Conservation (phyloP, 2,113 vertebrate species). For the Pyxicephalus adspersus region DNA sequence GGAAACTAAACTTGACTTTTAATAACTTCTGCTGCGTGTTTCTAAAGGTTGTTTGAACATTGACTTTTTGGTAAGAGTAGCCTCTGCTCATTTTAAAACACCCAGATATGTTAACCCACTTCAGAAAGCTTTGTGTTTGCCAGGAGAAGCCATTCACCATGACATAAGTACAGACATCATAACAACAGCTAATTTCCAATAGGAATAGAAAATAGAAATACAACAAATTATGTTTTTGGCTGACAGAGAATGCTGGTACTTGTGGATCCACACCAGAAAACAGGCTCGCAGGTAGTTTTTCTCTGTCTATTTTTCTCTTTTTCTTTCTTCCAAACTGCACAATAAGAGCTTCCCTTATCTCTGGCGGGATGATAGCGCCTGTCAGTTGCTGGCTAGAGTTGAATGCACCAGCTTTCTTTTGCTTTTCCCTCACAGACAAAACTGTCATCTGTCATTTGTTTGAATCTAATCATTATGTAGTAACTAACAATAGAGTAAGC, state of each 20-base stretch:
- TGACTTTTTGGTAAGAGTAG: too few species aligned
- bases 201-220: not conserved
- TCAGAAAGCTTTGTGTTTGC: too few species aligned
- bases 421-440: slow-evolving; percentile 14
- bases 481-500: slow-evolving; percentile 39
- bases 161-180: not conserved
- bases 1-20: too few species aligned
- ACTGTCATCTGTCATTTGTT: slow-evolving; percentile 50
- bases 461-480: slow-evolving; percentile 48
- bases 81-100: too few species aligned
- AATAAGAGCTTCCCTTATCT: slow-evolving; percentile 47
- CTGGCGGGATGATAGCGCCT: slow-evolving; percentile 34
- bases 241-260: not conserved
- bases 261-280: not conserved
- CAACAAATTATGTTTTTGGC: not conserved
- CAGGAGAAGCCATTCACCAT: not conserved
- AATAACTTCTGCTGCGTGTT: too few species aligned
- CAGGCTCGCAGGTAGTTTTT: not conserved
- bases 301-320: not conserved
- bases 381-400: slow-evolving; percentile 42
- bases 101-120: too few species aligned
- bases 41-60: too few species aligned
- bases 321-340: slow-evolving; percentile 22
- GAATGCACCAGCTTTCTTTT: slow-evolving; percentile 24
- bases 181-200: not conserved